A percentile compares a stretch with the other conserved stretches of the same genome.
Conservation (phyloP, 2,888 invertebrate genomes). For the Dendrolimus houi region DNA sequence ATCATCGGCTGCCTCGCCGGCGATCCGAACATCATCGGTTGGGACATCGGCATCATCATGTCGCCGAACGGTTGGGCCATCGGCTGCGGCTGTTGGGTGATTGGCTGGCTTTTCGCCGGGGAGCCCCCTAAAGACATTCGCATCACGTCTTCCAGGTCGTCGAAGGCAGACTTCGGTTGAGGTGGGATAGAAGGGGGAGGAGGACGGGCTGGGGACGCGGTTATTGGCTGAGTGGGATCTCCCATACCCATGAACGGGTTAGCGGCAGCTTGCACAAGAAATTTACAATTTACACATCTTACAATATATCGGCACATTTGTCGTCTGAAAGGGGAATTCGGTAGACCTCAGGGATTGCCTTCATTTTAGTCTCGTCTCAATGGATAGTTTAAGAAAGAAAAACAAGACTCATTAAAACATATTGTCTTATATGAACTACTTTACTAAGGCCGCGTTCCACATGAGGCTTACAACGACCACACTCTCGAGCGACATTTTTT, state of each 20-base stretch:
- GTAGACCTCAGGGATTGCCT: no score
- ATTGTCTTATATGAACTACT: no score
- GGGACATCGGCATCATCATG: slow-evolving; percentile 52
- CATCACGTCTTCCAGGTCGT: slow-evolving; percentile 82
- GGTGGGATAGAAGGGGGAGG: slow-evolving; percentile 60
- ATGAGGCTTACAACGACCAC: no score
- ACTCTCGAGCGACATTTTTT: no score
- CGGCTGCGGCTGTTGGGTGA: slow-evolving; percentile 52
- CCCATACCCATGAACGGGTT: slow-evolving; percentile 82
- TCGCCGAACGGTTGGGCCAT: slow-evolving; percentile 57
- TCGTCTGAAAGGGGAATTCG: no score
- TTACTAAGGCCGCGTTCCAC: no score
- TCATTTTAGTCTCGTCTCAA: no score
- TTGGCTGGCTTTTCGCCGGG: slow-evolving; percentile 56
- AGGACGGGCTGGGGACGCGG: slow-evolving; percentile 70
- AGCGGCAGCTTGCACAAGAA: slow-evolving; percentile 70
- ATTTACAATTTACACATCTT: slow-evolving; percentile 16
- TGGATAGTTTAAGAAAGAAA: no score
- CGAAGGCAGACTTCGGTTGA: slow-evolving; percentile 79
- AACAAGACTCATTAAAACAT: no score
- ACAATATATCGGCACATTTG: no score
- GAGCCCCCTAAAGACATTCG: slow-evolving; percentile 81
- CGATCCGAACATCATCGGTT: slow-evolving; percentile 64
- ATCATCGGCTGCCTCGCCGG: slow-evolving; percentile 63
- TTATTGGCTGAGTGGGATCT: slow-evolving; percentile 64